Base-by-base conservation (phyloP, 2,113 vertebrate species). In the Salvelinus sp. region DNA sequence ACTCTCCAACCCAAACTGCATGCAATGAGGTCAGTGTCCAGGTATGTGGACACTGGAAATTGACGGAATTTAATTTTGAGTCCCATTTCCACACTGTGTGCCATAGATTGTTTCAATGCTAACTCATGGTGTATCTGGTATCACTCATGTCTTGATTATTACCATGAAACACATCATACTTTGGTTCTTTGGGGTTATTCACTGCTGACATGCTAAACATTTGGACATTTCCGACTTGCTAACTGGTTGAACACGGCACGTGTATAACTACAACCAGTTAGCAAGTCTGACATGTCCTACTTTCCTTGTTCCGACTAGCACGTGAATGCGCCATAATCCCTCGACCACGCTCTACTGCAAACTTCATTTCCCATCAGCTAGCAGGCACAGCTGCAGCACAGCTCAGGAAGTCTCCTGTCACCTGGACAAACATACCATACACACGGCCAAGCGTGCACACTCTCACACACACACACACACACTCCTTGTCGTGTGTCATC, bases 31-130 rank as follows among this genome's bases (percentile, higher is more conserved):
- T 85, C 77, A 79, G 69, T 70, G 33, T 82, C 50, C 83, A 88
- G 88, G 78, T 85, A 88, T 86, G 86, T 76, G 33, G 75, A 16
- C 44, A 60, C 76, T 79, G 74, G 48, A 54, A 54, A 82, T 79
- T 83, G 76, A 75, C 83, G 83, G 85, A 89, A 89, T 89, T 90
- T 87, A 74, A 80, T 82, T 83, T 86, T 72, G 76, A 74, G 82
- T 70, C 76, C 78, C 66, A 87, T 91, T 89, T 90, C 82, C 84
- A 85, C 82, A 83, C 82, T 69, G 22, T 82, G 76, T 80, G 75
- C 79, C 62, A 75, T 25, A 0, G 64, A 85, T 76, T 80, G 83
- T 74, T 77, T 73, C 63, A 75, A 68, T 63, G 64, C 7, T 4
- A 25, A 28, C 23, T 27, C 64, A 84, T 2, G n/a, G n/a, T 63